Evolutionary conservation across 2,797 vertebrate species (phyloP), one percentile per base, ranked within the genome.

Genomic region (Galaxias olidus): DNA sequence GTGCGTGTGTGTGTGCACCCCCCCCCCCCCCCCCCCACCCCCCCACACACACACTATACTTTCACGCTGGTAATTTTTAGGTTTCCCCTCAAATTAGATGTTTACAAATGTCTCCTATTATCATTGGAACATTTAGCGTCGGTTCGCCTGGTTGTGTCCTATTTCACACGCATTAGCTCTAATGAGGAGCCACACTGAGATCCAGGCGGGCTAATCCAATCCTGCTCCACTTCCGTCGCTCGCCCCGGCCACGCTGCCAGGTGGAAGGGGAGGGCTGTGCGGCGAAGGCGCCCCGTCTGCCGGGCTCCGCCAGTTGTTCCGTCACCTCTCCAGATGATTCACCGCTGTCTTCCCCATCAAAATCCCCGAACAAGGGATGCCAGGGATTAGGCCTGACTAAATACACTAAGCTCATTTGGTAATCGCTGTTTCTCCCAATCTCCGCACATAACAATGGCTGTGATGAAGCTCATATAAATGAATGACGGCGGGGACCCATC

Each of bases 341-440:
- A 75, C 65, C 40, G 42, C 80, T 78, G 75, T 82, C 79, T 73
- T 9, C 69, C 72, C 75, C 74, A 74, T 82, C 75, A 76, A n/a
- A 85, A 86, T 59, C 51, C 86, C 66, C 61, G 87, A 86, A 87
- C 85, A 84, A 82, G 79, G 65, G 71, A 82, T 88, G 66, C 81
- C 69, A 65, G 55, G 79, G 87, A 88, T 89, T 89, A 88, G 84
- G 84, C 75, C 59, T 68, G 53, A 80, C 75, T 84, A 84, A 86
- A 84, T 73, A 78, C 82, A 71, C 77, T 85, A 84, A 87, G 82
- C 85, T 76, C 79, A 82, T 90, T 86, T 84, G 85, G 83, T 83
- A 83, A 87, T 80, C 79, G 69, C 65, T 66, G 83, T 63, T 82
- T 82, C 77, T 76, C 75, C 74, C 79, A 77, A 81, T 88, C 77